A percentile compares a stretch with the other conserved stretches of the same genome.
These are phyloP conservation scores for Idaea biselata DNA, from an alignment of 2,888 invertebrate species.

Conservation along the genomic window DNA sequence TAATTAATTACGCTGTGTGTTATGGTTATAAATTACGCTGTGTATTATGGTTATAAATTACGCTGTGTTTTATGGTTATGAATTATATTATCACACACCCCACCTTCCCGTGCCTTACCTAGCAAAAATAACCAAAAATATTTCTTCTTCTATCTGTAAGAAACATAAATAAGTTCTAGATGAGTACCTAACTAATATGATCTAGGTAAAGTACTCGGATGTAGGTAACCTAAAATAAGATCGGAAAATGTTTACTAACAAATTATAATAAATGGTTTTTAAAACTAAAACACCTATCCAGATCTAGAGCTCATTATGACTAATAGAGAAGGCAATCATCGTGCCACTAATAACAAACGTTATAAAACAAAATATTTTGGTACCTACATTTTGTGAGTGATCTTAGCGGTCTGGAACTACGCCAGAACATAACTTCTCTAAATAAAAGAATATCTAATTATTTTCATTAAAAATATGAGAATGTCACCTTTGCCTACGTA, in stretches of 20 bases:
- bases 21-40: too few relatives aligned
- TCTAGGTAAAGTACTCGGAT: too few relatives aligned
- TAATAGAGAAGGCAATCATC: neutral
- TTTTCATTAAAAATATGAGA: neutral
- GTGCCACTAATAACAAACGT: neutral
- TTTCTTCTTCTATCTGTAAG: too few relatives aligned
- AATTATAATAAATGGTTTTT: conserved; percentile 22
- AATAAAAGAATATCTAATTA: neutral
- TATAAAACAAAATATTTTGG: conserved; percentile 27
- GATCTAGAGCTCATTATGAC: neutral
- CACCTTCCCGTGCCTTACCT: too few relatives aligned
- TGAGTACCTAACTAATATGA: neutral
- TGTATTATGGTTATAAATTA: too few relatives aligned
- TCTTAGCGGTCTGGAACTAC: conserved; percentile 31
- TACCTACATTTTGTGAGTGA: conserved; percentile 20
- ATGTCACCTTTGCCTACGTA: neutral
- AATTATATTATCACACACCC: too few relatives aligned
- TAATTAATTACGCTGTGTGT: too few relatives aligned
- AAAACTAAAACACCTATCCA: conserved; percentile 9
- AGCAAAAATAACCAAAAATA: too few relatives aligned
- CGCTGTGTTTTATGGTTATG: too few relatives aligned
- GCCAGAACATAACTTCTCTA: conserved; percentile 37
- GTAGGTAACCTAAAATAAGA: neutral
- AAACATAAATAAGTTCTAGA: neutral
- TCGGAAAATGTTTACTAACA: conserved; percentile 3